These are phyloP conservation scores for Myotis planiceps DNA, from an alignment of 2,797 vertebrate species.

Conservation along the genomic window DNA sequence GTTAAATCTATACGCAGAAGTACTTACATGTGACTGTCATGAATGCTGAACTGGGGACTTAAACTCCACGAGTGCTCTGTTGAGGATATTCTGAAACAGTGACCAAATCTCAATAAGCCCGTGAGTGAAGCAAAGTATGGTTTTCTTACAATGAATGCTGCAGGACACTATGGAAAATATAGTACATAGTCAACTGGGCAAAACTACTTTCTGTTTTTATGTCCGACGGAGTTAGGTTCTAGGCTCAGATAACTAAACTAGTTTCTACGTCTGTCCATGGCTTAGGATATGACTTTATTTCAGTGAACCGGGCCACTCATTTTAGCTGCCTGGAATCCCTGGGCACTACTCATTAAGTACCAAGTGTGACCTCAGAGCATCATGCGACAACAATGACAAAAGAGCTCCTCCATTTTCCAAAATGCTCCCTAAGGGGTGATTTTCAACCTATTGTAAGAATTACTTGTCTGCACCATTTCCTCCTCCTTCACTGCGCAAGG, in stretches of 20 bases:
- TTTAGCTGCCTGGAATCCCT: background rate
- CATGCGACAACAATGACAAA: background rate
- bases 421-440: background rate
- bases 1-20: background rate
- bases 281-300: background rate
- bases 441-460: background rate
- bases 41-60: background rate
- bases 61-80: background rate
- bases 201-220: conserved; percentile 15
- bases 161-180: background rate
- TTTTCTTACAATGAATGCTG: background rate
- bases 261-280: background rate
- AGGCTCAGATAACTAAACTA: background rate
- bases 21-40: background rate
- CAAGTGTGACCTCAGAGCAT: background rate
- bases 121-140: background rate
- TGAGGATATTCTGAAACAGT: background rate
- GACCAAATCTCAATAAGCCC: background rate
- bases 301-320: background rate
- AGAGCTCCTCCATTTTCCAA: background rate
- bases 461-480: background rate
- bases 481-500: background rate
- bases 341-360: background rate
- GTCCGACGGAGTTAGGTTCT: background rate
- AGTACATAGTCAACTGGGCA: background rate